These are phyloP conservation scores for Sarcophilus harrisii DNA, from an alignment of 2,797 vertebrate species.

Conservation along the genomic window DNA sequence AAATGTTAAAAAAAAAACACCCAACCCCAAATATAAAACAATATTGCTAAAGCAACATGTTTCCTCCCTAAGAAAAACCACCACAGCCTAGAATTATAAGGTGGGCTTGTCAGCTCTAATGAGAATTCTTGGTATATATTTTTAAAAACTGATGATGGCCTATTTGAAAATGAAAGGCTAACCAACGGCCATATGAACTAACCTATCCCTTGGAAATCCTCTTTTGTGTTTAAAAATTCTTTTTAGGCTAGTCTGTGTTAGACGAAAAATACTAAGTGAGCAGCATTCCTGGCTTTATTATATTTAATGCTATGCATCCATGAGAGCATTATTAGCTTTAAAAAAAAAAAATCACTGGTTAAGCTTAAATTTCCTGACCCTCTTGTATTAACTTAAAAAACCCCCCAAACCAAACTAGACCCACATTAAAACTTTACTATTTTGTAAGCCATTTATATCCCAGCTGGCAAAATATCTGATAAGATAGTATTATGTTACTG, in stretches of 20 bases:
- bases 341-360: not conserved
- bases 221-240: not conserved
- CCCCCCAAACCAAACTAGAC: not conserved
- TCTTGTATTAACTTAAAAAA: not conserved
- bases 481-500: no score
- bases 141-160: slow-evolving; percentile 3
- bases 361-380: not conserved
- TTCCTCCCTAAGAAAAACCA: slow-evolving; percentile 12
- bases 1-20: not conserved
- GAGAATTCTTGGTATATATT: not conserved
- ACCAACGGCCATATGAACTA: slow-evolving; percentile 1
- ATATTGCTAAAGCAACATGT: slow-evolving; percentile 17
- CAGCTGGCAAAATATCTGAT: not conserved
- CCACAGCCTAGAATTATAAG: not conserved
- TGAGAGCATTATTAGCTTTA: not conserved
- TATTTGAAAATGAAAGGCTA: slow-evolving; percentile 1
- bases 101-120: not conserved
- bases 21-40: slow-evolving; percentile 1
- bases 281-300: not conserved
- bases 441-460: not conserved
- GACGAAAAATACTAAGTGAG: not conserved
- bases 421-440: not conserved
- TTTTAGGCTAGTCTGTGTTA: slow-evolving; percentile 6
- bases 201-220: slow-evolving; percentile 48
- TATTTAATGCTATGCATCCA: not conserved